phyloP scores from a whole-genome alignment of 2,888 invertebrate species.

The Protonemura montana region DNA sequence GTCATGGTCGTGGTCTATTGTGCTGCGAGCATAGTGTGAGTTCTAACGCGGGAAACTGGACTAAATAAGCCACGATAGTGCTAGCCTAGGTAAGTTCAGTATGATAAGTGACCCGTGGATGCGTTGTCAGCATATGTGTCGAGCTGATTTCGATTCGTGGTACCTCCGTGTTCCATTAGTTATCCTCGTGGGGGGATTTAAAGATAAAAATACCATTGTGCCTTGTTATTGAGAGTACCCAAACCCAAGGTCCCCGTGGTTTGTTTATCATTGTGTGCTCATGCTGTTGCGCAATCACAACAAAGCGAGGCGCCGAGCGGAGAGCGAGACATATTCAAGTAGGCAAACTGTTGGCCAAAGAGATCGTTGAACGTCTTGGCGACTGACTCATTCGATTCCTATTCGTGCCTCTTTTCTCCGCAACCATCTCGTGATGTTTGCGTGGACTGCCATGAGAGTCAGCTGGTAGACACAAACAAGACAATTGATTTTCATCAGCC shows the following conservation, averaged over 20 bases:
- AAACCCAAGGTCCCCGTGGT: constrained; percentile 9
- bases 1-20: constrained; percentile 48
- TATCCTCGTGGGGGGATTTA: background rate
- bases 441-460: background rate
- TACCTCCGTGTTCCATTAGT: background rate
- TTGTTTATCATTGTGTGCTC: constrained; percentile 45
- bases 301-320: constrained; percentile 30
- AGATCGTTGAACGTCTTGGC: constrained; percentile 10
- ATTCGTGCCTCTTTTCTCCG: background rate
- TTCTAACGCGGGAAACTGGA: constrained; percentile 50
- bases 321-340: background rate
- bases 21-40: constrained; percentile 44
- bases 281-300: constrained; percentile 49
- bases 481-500: background rate
- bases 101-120: background rate
- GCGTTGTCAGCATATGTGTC: background rate
- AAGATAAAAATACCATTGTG: constrained; percentile 36
- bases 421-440: background rate
- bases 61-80: background rate
- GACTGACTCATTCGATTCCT: constrained; percentile 9
- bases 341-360: background rate
- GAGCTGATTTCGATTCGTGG: constrained; percentile 12
- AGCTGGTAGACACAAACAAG: background rate
- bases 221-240: background rate
- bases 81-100: background rate